Percentiles rank a stretch among this genome's conserved stretches.
These are phyloP conservation scores for Laterallus jamaicensis DNA, from an alignment of 2,113 vertebrate species.

Conservation along the genomic window DNA sequence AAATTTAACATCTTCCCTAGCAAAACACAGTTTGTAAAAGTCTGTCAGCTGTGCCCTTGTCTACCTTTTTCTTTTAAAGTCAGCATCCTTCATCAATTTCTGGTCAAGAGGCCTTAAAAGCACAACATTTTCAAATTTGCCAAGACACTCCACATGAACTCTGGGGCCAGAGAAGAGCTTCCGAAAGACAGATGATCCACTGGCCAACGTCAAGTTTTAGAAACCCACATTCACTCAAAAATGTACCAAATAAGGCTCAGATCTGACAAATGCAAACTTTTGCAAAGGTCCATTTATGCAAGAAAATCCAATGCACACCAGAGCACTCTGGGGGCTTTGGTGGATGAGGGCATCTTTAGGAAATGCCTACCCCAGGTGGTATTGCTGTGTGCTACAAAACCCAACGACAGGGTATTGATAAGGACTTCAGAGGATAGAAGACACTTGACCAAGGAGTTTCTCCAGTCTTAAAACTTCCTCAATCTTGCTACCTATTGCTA, in stretches of 20 bases:
- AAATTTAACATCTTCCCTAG: neutral
- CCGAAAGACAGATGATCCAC: neutral
- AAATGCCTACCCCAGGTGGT: neutral
- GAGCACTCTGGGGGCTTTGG: neutral
- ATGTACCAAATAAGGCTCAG: neutral
- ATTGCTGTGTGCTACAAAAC: neutral
- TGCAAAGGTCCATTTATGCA: neutral
- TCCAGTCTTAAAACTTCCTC: neutral
- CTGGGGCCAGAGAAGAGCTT: neutral
- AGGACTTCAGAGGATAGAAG: neutral
- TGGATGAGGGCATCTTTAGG: neutral
- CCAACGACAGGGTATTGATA: neutral
- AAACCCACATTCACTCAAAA: neutral
- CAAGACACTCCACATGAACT: neutral
- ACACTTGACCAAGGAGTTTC: neutral
- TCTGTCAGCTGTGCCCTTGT: neutral
- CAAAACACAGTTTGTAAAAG: neutral
- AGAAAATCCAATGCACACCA: neutral
- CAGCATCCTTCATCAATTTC: neutral
- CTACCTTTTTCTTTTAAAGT: neutral
- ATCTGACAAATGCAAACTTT: neutral
- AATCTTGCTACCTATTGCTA: neutral
- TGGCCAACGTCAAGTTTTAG: neutral
- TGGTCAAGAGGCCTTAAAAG: neutral
- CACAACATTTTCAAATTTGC: neutral